Percentiles rank a stretch among this genome's conserved stretches.
Evolutionary conservation across 1,140 invertebrate species (phyloP).

Genomic region (Ceratina australensis): DNA sequence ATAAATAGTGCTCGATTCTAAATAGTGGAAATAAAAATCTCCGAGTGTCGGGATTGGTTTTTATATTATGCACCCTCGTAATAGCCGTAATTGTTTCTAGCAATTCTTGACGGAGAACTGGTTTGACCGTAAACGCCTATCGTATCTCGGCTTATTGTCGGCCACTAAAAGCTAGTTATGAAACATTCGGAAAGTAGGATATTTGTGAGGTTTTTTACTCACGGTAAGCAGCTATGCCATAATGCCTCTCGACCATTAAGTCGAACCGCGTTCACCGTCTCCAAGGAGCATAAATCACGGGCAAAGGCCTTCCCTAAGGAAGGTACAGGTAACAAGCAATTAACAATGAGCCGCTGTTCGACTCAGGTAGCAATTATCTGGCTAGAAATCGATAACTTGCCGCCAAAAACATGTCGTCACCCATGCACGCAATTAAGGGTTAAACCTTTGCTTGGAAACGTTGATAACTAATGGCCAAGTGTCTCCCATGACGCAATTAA

Average conservation of each 20-base stretch:
- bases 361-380: constrained; percentile 24
- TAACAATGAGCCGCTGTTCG: constrained; percentile 40
- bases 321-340: constrained; percentile 45
- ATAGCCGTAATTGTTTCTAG: background rate
- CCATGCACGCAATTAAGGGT: constrained; percentile 6
- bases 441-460: background rate
- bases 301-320: background rate
- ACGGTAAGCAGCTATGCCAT: background rate
- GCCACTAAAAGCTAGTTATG: constrained; percentile 9
- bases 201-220: constrained; percentile 8
- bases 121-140: background rate
- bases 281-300: constrained; percentile 40
- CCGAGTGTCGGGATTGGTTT: background rate
- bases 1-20: too few species aligned
- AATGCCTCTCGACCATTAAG: constrained; percentile 33
- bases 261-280: constrained; percentile 7
- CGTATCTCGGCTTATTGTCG: background rate
- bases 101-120: background rate
- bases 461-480: background rate
- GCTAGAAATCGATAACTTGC: constrained; percentile 17
- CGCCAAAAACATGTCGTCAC: constrained; percentile 5
- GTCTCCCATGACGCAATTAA: constrained; percentile 24
- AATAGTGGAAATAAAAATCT: too few species aligned
- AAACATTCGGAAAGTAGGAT: constrained; percentile 22
- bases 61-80: background rate